A percentile compares a stretch with the other conserved stretches of the same genome.
These are phyloP conservation scores for Drosophila eohydei DNA, from an alignment of 2,888 invertebrate genomes.

Conservation along the genomic window DNA sequence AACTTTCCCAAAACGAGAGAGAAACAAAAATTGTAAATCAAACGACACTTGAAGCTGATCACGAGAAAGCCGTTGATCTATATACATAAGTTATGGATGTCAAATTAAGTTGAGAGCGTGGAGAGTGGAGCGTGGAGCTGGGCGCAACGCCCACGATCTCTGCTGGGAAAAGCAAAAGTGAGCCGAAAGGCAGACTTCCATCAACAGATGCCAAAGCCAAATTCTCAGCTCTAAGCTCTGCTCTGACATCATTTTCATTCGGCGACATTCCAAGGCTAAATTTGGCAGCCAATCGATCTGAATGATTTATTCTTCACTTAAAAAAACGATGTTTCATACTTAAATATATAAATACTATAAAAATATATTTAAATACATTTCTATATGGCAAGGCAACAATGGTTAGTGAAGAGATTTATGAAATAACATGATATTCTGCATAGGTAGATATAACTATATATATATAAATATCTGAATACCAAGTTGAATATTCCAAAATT, in stretches of 20 bases:
- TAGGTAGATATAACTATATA: too few species aligned
- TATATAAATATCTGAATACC: too few species aligned
- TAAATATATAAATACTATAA: not conserved
- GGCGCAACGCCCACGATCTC: slow-evolving; percentile 30
- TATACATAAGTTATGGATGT: slow-evolving; percentile 1
- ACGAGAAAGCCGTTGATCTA: slow-evolving; percentile 22
- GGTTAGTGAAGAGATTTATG: not conserved
- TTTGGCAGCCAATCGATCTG: slow-evolving; percentile 43
- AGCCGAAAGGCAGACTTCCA: not conserved
- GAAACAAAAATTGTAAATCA: not conserved
- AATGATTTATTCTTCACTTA: slow-evolving; percentile 27
- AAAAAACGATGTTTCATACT: not conserved
- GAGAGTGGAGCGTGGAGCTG: slow-evolving; percentile 1
- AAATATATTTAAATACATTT: too few species aligned
- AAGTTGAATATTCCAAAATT: too few species aligned
- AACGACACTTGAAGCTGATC: slow-evolving; percentile 33
- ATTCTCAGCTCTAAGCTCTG: slow-evolving; percentile 18
- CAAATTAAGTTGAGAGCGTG: not conserved
- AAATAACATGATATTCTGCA: too few species aligned
- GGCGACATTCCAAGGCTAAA: slow-evolving; percentile 31
- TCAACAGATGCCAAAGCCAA: slow-evolving; percentile 22
- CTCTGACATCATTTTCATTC: slow-evolving; percentile 50
- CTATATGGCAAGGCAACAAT: not conserved
- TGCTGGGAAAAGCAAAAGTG: slow-evolving; percentile 45
- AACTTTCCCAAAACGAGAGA: slow-evolving; percentile 43